Evolutionary conservation across 2,113 vertebrate species (phyloP).

Genomic region (Trogon surrucura): DNA sequence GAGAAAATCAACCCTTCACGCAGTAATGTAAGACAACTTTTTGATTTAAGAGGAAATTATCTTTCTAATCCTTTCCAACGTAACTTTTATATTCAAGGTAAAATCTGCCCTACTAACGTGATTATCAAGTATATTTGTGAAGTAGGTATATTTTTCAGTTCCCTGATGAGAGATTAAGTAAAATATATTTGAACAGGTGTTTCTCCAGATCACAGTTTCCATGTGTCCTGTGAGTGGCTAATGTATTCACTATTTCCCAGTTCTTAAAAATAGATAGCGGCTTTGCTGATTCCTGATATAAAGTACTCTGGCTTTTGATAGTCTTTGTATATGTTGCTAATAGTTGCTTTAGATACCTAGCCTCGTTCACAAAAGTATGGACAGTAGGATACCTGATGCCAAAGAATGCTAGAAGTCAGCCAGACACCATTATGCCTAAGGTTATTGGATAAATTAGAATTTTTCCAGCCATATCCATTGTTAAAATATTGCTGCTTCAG

Average conservation of each 20-base stretch:
- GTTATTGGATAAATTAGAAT: background rate
- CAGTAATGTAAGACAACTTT: background rate
- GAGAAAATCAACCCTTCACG: background rate
- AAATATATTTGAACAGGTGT: background rate
- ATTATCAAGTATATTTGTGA: background rate
- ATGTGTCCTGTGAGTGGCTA: accelerated
- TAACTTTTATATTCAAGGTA: background rate
- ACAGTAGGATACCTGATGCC: background rate
- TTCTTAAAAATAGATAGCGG: background rate
- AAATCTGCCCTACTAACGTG: background rate
- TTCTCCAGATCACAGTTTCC: background rate
- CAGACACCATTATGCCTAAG: background rate
- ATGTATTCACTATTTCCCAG: background rate
- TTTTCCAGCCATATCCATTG: background rate
- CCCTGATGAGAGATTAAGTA: background rate
- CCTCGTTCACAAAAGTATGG: background rate
- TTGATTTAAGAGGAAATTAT: background rate
- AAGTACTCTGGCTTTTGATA: background rate
- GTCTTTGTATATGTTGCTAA: background rate
- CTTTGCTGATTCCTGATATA: background rate
- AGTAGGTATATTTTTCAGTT: background rate
- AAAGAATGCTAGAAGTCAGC: background rate
- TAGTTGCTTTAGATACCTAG: background rate
- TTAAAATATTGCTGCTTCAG: background rate
- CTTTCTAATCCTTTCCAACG: background rate